A percentile compares a stretch with the other conserved stretches of the same genome.
These are phyloP conservation scores for Poecilia velifera DNA, from an alignment of 2,797 vertebrate genomes.

Conservation along the genomic window DNA sequence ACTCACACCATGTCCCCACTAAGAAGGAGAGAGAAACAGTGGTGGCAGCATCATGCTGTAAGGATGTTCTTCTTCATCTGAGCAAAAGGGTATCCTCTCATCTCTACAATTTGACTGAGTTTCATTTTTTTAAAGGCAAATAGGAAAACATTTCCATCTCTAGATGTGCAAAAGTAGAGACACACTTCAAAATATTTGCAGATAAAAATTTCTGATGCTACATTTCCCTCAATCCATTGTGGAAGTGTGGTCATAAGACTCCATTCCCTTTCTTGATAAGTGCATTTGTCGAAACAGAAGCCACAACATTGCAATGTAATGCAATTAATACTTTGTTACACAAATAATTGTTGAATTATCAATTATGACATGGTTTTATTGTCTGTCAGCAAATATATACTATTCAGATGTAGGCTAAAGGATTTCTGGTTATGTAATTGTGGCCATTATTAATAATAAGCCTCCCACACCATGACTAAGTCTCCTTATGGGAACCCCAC, in stretches of 20 bases:
- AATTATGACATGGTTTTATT: not conserved
- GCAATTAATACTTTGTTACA: too few species aligned
- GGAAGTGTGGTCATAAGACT: not conserved
- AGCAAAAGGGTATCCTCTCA: not conserved
- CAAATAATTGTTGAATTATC: not conserved
- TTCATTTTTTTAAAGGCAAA: not conserved
- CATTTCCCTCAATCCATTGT: not conserved
- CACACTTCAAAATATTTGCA: not conserved
- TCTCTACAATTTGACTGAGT: not conserved
- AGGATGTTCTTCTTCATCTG: not conserved
- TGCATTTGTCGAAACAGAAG: not conserved
- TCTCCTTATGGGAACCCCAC: conserved; percentile 48
- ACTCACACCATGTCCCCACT: not conserved
- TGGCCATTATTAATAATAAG: conserved; percentile 10
- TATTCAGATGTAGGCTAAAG: conserved; percentile 23
- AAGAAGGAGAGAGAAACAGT: not conserved
- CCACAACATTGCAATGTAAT: not conserved
- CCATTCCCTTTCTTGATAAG: too few species aligned
- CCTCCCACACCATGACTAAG: conserved; percentile 59
- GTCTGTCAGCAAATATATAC: not conserved
- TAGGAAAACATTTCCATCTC: not conserved
- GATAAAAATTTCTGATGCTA: not conserved
- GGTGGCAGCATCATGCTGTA: not conserved
- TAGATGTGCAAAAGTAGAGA: not conserved
- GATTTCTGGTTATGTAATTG: conserved; percentile 60